Percentiles rank a stretch among this genome's conserved stretches.
These are phyloP conservation scores for Coturnix japonica DNA, from an alignment of 2,113 vertebrate species.

Conservation along the genomic window DNA sequence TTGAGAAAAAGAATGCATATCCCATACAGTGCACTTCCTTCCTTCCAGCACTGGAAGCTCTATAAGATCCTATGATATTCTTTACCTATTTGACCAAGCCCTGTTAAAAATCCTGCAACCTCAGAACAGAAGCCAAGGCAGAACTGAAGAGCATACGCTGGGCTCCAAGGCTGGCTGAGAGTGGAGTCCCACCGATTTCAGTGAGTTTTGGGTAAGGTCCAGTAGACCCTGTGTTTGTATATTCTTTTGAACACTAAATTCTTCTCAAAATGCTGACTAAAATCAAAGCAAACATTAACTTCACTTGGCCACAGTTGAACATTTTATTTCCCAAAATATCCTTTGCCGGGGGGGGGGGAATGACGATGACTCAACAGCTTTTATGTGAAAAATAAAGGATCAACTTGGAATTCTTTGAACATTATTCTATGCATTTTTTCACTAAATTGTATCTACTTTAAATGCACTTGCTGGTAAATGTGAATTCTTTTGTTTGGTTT, in stretches of 20 bases:
- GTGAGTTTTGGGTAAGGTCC: not conserved
- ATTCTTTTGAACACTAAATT: not conserved
- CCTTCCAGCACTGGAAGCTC: not conserved
- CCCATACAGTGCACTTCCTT: not conserved
- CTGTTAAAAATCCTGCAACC: not conserved
- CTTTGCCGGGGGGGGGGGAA: not conserved
- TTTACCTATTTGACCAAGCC: not conserved
- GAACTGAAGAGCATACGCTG: rapidly evolving
- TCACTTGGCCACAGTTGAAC: not conserved
- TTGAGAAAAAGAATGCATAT: not conserved
- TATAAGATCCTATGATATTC: not conserved
- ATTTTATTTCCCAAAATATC: not conserved
- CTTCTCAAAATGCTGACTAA: not conserved
- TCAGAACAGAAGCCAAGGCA: not conserved
- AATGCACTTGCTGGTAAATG: not conserved
- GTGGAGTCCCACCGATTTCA: not conserved
- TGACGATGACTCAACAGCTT: not conserved
- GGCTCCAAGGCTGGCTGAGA: not conserved
- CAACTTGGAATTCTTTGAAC: not conserved
- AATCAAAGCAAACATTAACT: not conserved
- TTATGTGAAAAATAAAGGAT: not conserved
- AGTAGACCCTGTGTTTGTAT: not conserved
- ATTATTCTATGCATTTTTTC: not conserved
- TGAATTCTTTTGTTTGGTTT: not conserved
- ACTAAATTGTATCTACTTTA: not conserved